phyloP scores from a whole-genome alignment of 2,888 invertebrate genomes.

The Callimorpha dominula region DNA sequence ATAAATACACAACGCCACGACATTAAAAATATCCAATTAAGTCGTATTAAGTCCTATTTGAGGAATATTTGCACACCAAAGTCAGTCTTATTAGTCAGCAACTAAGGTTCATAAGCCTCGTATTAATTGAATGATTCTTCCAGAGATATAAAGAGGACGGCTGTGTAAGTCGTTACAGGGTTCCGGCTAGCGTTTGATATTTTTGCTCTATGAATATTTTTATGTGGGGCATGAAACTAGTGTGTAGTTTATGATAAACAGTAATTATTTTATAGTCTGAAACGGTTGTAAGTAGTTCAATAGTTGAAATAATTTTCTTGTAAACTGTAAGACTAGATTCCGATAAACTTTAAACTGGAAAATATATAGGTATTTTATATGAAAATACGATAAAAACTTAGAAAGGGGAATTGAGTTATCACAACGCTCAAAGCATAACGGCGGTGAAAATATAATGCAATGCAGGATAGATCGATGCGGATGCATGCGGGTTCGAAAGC shows the following conservation, averaged over 20 bases:
- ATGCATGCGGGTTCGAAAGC: slow-evolving; percentile 68
- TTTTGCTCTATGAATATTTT: slow-evolving; percentile 62
- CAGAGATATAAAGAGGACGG: slow-evolving; percentile 63
- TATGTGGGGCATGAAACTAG: slow-evolving; percentile 46
- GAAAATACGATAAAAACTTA: slow-evolving; percentile 16
- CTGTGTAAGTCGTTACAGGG: slow-evolving; percentile 68
- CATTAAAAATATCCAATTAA: slow-evolving; percentile 75
- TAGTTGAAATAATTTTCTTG: slow-evolving; percentile 8
- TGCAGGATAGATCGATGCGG: slow-evolving; percentile 72
- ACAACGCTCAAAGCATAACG: slow-evolving; percentile 44
- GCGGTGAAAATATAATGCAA: slow-evolving; percentile 66
- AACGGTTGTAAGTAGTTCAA: neutral
- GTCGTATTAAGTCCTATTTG: slow-evolving; percentile 67
- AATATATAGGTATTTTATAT: no score
- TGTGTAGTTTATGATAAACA: slow-evolving; percentile 34
- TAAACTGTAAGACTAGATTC: neutral
- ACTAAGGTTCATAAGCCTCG: slow-evolving; percentile 40
- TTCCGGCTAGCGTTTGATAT: slow-evolving; percentile 68
- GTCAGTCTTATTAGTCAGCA: slow-evolving; percentile 49
- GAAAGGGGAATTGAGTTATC: slow-evolving; percentile 49
- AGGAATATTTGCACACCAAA: slow-evolving; percentile 44
- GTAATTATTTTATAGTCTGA: slow-evolving; percentile 22
- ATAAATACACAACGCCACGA: slow-evolving; percentile 73
- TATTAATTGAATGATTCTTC: slow-evolving; percentile 50
- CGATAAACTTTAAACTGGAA: neutral